These are phyloP conservation scores for Drosophila bipectinata DNA, from an alignment of 1,140 invertebrate species.

Conservation along the genomic window DNA sequence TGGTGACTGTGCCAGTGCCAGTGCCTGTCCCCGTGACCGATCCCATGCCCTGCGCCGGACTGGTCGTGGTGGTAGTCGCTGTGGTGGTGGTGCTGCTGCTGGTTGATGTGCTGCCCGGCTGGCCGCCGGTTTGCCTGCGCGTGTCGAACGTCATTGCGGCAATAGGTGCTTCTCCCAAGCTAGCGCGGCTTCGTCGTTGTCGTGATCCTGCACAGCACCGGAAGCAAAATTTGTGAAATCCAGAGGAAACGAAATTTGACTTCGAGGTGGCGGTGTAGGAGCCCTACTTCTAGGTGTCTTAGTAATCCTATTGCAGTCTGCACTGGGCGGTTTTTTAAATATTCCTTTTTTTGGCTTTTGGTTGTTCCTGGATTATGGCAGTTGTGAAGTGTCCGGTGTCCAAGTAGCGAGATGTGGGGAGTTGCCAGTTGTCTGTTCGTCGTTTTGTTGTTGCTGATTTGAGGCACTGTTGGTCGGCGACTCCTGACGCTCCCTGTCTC, in stretches of 20 bases:
- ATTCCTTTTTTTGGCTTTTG: slow-evolving; percentile 47
- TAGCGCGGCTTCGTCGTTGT: slow-evolving; percentile 2
- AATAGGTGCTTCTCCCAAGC: slow-evolving; percentile 11
- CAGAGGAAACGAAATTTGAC: background rate
- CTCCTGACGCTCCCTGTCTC: slow-evolving; percentile 28
- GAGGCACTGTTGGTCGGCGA: slow-evolving; percentile 72
- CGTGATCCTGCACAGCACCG: slow-evolving; percentile 9
- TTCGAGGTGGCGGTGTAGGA: slow-evolving; percentile 8
- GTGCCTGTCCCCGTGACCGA: slow-evolving; percentile 40
- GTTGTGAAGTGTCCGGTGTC: slow-evolving; percentile 53
- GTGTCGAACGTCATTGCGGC: slow-evolving; percentile 79
- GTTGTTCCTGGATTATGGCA: slow-evolving; percentile 55
- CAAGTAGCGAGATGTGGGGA: slow-evolving; percentile 10
- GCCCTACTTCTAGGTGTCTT: slow-evolving; percentile 21
- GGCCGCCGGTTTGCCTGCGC: slow-evolving; percentile 66
- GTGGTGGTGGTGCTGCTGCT: slow-evolving; percentile 41
- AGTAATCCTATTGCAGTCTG: slow-evolving; percentile 63
- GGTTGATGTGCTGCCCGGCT: slow-evolving; percentile 54
- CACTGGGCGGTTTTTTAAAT: slow-evolving; percentile 62
- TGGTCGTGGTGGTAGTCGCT: slow-evolving; percentile 52
- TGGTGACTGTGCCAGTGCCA: slow-evolving; percentile 34
- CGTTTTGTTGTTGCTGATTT: slow-evolving; percentile 28
- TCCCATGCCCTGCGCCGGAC: slow-evolving; percentile 48
- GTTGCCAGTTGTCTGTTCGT: slow-evolving; percentile 46
- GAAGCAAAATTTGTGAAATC: background rate